A percentile compares a stretch with the other conserved stretches of the same genome.
Conservation (phyloP, 2,888 invertebrate species). For the Callosobruchus maculatus region DNA sequence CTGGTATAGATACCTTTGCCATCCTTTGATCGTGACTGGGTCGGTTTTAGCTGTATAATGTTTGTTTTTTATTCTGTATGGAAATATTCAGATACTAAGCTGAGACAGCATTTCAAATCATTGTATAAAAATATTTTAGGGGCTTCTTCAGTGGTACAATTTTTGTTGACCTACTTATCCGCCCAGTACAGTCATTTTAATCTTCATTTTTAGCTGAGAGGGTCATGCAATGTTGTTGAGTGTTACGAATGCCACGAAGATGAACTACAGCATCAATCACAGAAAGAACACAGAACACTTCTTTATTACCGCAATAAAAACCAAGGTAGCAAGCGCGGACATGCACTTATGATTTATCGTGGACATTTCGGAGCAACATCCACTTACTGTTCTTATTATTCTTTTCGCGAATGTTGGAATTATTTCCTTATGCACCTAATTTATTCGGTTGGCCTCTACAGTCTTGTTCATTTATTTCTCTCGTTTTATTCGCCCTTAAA, state of each 20-base stretch:
- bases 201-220: background rate
- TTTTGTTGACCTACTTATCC: too few relatives aligned
- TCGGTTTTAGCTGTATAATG: too few relatives aligned
- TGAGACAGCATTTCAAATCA: too few relatives aligned
- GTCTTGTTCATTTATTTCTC: background rate
- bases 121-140: too few relatives aligned
- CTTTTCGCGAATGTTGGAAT: background rate
- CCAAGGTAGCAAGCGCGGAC: background rate
- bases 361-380: background rate
- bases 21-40: too few relatives aligned
- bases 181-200: background rate
- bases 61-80: too few relatives aligned
- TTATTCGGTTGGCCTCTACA: background rate
- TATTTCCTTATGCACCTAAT: background rate
- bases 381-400: background rate
- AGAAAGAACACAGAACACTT: background rate
- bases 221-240: background rate
- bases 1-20: too few relatives aligned
- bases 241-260: background rate
- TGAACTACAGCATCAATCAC: background rate
- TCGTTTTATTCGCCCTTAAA: too few relatives aligned
- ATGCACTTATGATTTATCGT: background rate
- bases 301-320: background rate
- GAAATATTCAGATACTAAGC: too few relatives aligned
- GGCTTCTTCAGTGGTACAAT: too few relatives aligned